phyloP scores from a whole-genome alignment of 2,888 invertebrate species.

The Tenthredo notha region DNA sequence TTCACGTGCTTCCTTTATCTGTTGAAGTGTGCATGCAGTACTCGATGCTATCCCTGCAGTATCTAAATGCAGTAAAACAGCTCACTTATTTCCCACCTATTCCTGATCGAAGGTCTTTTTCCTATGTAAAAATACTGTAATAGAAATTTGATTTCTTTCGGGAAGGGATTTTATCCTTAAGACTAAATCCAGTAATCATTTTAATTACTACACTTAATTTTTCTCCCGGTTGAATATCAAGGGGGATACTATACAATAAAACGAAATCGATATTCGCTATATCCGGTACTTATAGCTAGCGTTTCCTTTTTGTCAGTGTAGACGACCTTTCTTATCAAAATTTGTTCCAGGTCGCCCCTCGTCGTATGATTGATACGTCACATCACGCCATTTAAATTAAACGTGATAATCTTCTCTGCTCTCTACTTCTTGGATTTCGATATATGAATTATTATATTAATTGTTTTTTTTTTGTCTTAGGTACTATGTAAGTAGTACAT shows the following conservation, averaged over 20 bases:
- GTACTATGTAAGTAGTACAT: neutral
- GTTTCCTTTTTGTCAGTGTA: neutral
- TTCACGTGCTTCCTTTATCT: neutral
- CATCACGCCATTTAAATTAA: conserved; percentile 32
- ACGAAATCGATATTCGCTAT: neutral
- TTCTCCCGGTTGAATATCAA: neutral
- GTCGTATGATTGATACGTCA: conserved; percentile 28
- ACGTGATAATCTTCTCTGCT: neutral
- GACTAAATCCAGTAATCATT: neutral
- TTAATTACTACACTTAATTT: neutral
- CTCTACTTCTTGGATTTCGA: neutral
- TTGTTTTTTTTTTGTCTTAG: neutral
- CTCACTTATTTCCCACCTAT: neutral
- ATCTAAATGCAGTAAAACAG: neutral
- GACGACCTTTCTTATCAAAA: conserved; percentile 22
- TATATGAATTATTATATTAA: neutral
- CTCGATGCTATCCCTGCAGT: neutral
- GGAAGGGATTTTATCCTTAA: neutral
- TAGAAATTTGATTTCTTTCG: neutral
- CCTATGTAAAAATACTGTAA: neutral
- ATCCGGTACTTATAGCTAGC: neutral
- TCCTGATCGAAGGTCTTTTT: neutral
- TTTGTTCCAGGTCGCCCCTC: neutral
- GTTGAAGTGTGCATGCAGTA: neutral
- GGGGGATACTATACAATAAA: neutral